A percentile compares a stretch with the other conserved stretches of the same genome.
Evolutionary conservation across 2,888 invertebrate genomes (phyloP).

Genomic region (Aphrophora alni): DNA sequence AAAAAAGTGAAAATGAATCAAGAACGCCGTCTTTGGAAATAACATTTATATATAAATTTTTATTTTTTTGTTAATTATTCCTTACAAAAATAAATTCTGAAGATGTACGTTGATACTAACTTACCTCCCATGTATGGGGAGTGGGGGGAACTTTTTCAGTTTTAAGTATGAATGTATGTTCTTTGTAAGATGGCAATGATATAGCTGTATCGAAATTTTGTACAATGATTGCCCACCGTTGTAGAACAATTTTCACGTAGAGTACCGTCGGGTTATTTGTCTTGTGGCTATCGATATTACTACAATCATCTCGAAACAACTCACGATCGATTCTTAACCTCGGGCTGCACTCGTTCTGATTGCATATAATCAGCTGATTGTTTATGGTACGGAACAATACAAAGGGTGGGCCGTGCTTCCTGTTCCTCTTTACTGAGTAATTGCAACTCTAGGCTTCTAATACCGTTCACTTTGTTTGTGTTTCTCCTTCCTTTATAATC

Average conservation of each 20-base stretch:
- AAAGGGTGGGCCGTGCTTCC: neutral
- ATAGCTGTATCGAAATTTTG: too few relatives aligned
- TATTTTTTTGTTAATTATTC: too few relatives aligned
- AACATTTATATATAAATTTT: too few relatives aligned
- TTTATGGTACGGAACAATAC: constrained; percentile 9
- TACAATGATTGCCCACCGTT: too few relatives aligned
- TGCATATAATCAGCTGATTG: constrained; percentile 9
- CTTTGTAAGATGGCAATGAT: too few relatives aligned
- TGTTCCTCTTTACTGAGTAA: neutral
- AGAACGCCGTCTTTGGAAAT: too few relatives aligned
- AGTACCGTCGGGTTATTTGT: neutral
- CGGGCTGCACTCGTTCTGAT: neutral
- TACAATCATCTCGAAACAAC: neutral
- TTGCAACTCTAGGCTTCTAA: neutral
- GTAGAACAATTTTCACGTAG: neutral
- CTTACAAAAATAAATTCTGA: too few relatives aligned
- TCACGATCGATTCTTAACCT: neutral
- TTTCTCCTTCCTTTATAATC: neutral
- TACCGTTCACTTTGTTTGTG: neutral
- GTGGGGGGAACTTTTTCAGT: too few relatives aligned
- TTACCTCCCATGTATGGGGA: too few relatives aligned
- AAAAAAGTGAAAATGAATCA: too few relatives aligned
- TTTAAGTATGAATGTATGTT: too few relatives aligned
- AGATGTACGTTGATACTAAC: too few relatives aligned
- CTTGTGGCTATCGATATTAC: constrained; percentile 9